These are phyloP conservation scores for Crioceris asparagi DNA, from an alignment of 2,888 invertebrate genomes.

Conservation along the genomic window DNA sequence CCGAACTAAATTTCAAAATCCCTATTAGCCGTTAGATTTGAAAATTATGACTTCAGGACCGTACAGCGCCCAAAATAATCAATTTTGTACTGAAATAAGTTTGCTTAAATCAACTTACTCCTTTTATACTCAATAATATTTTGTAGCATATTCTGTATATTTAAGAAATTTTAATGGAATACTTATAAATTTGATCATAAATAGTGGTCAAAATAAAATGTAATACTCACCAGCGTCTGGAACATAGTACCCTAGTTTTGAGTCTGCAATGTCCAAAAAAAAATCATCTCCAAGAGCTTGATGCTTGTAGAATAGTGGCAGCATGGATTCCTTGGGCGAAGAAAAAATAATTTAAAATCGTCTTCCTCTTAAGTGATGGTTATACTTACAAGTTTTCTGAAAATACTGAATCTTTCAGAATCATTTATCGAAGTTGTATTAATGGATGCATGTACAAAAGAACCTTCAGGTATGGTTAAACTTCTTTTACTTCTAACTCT, in stretches of 20 bases:
- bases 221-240: constrained; percentile 22
- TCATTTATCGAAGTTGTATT: constrained; percentile 18
- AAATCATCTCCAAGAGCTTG: constrained; percentile 29
- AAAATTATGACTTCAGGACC: too few relatives aligned
- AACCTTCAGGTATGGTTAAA: constrained; percentile 17
- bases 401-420: constrained; percentile 20
- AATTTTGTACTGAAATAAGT: too few relatives aligned
- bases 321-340: constrained; percentile 25
- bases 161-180: background rate
- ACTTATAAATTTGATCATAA: too few relatives aligned
- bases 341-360: constrained; percentile 6
- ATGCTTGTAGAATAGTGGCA: constrained; percentile 28
- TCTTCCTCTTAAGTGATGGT: background rate
- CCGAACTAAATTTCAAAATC: too few relatives aligned
- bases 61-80: too few relatives aligned
- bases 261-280: constrained; percentile 28
- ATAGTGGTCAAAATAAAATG: too few relatives aligned
- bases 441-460: constrained; percentile 22
- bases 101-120: too few relatives aligned
- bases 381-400: constrained; percentile 23
- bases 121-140: too few relatives aligned
- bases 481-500: constrained; percentile 11
- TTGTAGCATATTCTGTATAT: too few relatives aligned
- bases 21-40: too few relatives aligned
- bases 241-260: constrained; percentile 27